Percentiles rank a stretch among this genome's conserved stretches.
Conservation (phyloP, 2,888 invertebrate species). For the Sphinx pinastri region DNA sequence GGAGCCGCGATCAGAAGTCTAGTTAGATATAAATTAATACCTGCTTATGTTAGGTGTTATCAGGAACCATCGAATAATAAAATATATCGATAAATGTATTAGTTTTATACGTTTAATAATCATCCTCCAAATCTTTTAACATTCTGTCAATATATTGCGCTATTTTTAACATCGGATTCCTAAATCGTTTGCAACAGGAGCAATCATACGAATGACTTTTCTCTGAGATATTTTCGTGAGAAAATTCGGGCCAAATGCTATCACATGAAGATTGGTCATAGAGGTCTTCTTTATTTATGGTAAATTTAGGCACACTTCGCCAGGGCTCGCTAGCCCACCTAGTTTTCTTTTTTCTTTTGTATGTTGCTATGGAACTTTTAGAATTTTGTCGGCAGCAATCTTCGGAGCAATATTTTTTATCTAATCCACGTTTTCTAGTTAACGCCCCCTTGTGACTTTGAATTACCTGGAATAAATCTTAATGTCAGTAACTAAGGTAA, state of each 20-base stretch:
- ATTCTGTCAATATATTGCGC: constrained; percentile 62
- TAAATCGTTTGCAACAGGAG: constrained; percentile 45
- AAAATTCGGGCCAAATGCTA: constrained; percentile 47
- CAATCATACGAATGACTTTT: constrained; percentile 38
- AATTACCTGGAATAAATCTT: constrained; percentile 30
- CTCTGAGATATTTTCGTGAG: constrained; percentile 31
- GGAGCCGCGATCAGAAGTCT: no score
- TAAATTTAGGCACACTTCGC: constrained; percentile 42
- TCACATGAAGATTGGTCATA: constrained; percentile 35
- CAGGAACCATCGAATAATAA: neutral
- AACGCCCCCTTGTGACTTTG: constrained; percentile 29
- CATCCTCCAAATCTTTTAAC: constrained; percentile 58
- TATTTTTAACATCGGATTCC: constrained; percentile 65
- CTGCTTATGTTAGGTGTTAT: neutral
- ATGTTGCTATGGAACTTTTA: constrained; percentile 38
- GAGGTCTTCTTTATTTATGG: constrained; percentile 32
- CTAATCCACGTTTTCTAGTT: constrained; percentile 32
- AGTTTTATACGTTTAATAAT: constrained; percentile 28
- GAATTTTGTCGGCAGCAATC: constrained; percentile 43
- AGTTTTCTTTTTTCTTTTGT: constrained; percentile 33
- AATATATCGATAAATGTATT: constrained; percentile 10
- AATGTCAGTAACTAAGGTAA: no score
- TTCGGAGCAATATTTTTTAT: constrained; percentile 47
- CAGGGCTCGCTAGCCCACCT: constrained; percentile 51
- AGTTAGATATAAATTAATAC: no score